These are phyloP conservation scores for Coilia nasus DNA, from an alignment of 2,797 vertebrate species.

Conservation along the genomic window DNA sequence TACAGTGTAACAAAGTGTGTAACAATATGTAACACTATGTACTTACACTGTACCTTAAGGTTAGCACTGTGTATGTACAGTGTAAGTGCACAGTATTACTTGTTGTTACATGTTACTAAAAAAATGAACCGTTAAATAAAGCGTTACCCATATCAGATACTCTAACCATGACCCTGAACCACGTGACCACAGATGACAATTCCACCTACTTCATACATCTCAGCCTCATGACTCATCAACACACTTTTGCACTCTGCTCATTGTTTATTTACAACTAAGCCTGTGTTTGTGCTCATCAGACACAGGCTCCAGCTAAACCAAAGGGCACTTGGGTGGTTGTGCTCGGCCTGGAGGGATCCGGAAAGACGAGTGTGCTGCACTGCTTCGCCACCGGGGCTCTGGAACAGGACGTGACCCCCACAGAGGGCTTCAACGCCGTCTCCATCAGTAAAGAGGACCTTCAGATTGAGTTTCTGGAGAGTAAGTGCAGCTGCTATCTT, in stretches of 20 bases:
- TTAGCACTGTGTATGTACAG: too few species aligned
- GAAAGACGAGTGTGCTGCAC: conserved; percentile 90
- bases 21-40: too few species aligned
- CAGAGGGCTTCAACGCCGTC: conserved; percentile 85
- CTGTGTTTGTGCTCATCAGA: neutral
- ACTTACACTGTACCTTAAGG: too few species aligned
- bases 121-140: too few species aligned
- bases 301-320: conserved; percentile 57
- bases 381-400: conserved; percentile 77
- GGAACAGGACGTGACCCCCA: conserved; percentile 80
- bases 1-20: too few species aligned
- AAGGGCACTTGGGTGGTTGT: conserved; percentile 85
- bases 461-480: conserved; percentile 90
- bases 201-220: neutral
- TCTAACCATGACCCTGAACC: neutral
- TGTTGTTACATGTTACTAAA: too few species aligned
- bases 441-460: conserved; percentile 80
- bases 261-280: neutral
- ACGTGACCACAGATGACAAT: neutral
- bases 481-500: conserved; percentile 67
- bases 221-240: neutral
- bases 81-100: too few species aligned
- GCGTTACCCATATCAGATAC: neutral
- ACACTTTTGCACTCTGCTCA: neutral
- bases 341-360: conserved; percentile 89